phyloP scores from a whole-genome alignment of 1,140 invertebrate species.

The Luehdorfia chinensis region DNA sequence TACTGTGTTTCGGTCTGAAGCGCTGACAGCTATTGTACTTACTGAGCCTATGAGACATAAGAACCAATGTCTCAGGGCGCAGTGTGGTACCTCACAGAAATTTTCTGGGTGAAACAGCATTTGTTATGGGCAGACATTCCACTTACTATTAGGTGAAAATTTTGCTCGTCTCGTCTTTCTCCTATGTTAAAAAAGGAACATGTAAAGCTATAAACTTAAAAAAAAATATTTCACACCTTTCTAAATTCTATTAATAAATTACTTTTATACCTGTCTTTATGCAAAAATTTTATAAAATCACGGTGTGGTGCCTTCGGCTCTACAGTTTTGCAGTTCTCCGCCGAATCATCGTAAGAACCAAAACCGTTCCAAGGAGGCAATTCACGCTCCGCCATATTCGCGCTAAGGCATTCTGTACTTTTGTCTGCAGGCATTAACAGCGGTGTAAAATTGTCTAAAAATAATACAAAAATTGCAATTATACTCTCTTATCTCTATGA shows the following conservation, averaged over 20 bases:
- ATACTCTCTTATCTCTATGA: too few species aligned
- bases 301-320: constrained; percentile 86
- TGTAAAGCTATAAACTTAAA: too few species aligned
- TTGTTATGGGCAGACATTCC: too few species aligned
- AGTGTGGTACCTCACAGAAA: too few species aligned
- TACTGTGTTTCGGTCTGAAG: too few species aligned
- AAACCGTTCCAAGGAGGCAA: constrained; percentile 93
- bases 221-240: neutral
- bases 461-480: constrained; percentile 1
- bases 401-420: constrained; percentile 52
- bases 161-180: too few species aligned
- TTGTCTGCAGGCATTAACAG: constrained; percentile 69
- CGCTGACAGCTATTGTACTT: too few species aligned
- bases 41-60: too few species aligned
- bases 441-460: constrained; percentile 79
- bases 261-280: constrained; percentile 82
- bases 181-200: too few species aligned
- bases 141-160: too few species aligned
- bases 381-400: constrained; percentile 67
- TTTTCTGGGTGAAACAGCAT: too few species aligned
- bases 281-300: constrained; percentile 89
- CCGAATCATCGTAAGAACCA: constrained; percentile 91
- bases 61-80: too few species aligned
- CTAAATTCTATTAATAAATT: neutral
- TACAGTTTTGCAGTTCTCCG: constrained; percentile 88